These are phyloP conservation scores for Paramuricea clavata DNA, from an alignment of 92 coral and sea anemone species.

Conservation along the genomic window DNA sequence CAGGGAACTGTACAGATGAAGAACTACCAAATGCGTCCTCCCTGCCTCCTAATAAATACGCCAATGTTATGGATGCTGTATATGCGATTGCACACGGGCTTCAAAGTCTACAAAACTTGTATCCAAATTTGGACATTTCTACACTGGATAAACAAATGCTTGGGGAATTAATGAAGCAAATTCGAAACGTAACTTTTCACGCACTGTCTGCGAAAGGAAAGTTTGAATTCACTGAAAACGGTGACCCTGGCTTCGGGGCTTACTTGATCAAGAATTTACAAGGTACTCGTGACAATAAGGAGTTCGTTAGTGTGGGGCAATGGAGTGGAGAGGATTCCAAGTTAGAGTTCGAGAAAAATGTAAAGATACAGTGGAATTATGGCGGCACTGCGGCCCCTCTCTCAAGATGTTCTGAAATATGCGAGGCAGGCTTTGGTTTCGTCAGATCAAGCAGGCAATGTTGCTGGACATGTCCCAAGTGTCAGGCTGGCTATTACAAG, in stretches of 20 bases:
- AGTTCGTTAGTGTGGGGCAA: conserved; percentile 75
- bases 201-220: conserved; percentile 77
- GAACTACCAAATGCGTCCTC: conserved; percentile 73
- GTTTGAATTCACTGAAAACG: conserved; percentile 78
- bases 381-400: conserved; percentile 66
- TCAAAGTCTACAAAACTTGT: conserved; percentile 63
- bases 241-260: conserved; percentile 87
- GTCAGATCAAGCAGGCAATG: conserved; percentile 81
- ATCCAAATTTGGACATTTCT: conserved; percentile 52
- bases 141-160: conserved; percentile 53
- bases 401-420: conserved; percentile 84
- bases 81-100: conserved; percentile 82
- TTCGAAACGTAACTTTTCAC: conserved; percentile 74
- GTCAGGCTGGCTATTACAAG: conserved; percentile 59
- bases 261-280: conserved; percentile 89
- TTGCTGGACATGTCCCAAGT: conserved; percentile 92
- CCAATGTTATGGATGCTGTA: conserved; percentile 97
- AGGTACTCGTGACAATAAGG: conserved; percentile 60
- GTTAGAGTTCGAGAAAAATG: conserved; percentile 47
- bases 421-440: conserved; percentile 79
- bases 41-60: conserved; percentile 91
- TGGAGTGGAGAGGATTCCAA: conserved; percentile 84
- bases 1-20: conserved; percentile 12
- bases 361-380: conserved; percentile 78
- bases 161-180: conserved; percentile 67